Evolutionary conservation across 2,888 invertebrate species (phyloP).

Genomic region (Eupithecia dodoneata): DNA sequence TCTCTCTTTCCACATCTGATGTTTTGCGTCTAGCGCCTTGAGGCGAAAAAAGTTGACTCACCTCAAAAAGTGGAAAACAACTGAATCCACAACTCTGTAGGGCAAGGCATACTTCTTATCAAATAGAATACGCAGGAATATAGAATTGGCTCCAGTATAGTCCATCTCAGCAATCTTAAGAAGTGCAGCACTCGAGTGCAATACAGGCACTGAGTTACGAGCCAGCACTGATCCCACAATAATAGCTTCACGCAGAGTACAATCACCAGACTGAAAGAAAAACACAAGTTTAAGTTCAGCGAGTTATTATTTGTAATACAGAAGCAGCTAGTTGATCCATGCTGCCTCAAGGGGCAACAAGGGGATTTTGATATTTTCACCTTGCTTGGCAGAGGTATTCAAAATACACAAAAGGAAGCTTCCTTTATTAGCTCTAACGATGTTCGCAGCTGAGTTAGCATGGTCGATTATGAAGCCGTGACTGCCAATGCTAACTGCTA

Average conservation of each 20-base stretch:
- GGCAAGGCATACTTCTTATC: slow-evolving; percentile 99
- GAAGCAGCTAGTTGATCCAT: neutral
- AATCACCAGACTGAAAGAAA: slow-evolving; percentile 90
- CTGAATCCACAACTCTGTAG: slow-evolving; percentile 96
- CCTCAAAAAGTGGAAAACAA: slow-evolving; percentile 97
- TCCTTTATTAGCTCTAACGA: neutral
- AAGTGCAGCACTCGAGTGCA: slow-evolving; percentile 97
- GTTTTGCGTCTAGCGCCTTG: too few relatives aligned
- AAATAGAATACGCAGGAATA: slow-evolving; percentile 95
- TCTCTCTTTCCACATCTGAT: too few relatives aligned
- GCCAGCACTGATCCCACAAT: slow-evolving; percentile 96
- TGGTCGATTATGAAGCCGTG: neutral
- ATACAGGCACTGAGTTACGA: slow-evolving; percentile 95
- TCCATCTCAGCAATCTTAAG: slow-evolving; percentile 99
- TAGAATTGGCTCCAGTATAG: slow-evolving; percentile 97
- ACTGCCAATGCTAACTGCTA: neutral
- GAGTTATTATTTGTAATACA: neutral
- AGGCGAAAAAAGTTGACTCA: slow-evolving; percentile 55
- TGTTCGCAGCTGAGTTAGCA: neutral
- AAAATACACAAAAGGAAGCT: neutral
- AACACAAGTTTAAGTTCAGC: neutral
- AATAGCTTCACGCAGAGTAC: slow-evolving; percentile 97
- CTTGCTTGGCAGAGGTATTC: neutral
- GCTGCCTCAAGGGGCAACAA: neutral
- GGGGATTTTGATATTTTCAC: neutral